These are phyloP conservation scores for Nymphalis urticae DNA, from an alignment of 2,888 invertebrate species.

Conservation along the genomic window DNA sequence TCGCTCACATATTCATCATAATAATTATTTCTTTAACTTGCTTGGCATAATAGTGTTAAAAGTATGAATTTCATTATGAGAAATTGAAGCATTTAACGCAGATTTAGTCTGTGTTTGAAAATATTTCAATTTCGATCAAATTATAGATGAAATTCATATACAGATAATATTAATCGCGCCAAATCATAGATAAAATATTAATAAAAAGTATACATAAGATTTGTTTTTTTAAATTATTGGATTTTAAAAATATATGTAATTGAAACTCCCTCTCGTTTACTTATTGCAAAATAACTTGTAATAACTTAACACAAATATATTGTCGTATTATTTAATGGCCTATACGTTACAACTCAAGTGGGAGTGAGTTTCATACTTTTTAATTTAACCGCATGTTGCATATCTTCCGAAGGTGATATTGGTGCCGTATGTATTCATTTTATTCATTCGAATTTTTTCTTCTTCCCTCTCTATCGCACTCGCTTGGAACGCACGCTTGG, in stretches of 20 bases:
- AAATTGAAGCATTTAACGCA: background rate
- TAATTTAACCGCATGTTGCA: slow-evolving; percentile 36
- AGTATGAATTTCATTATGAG: slow-evolving; percentile 1
- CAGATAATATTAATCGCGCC: background rate
- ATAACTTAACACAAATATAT: no score
- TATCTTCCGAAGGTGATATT: slow-evolving; percentile 40
- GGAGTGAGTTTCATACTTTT: slow-evolving; percentile 23
- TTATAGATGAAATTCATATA: slow-evolving; percentile 19
- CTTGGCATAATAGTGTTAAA: background rate
- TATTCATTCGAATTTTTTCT: slow-evolving; percentile 76
- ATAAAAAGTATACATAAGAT: no score
- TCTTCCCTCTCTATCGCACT: slow-evolving; percentile 79
- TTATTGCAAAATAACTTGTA: no score
- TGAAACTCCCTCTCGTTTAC: slow-evolving; percentile 15
- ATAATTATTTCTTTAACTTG: slow-evolving; percentile 7
- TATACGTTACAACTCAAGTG: background rate
- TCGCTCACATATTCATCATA: background rate
- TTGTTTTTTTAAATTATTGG: background rate
- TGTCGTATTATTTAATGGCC: no score
- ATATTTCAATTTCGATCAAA: background rate
- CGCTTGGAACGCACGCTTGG: slow-evolving; percentile 82
- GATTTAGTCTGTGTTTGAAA: background rate
- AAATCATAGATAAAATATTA: background rate
- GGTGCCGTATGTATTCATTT: slow-evolving; percentile 49
- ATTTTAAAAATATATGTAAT: slow-evolving; percentile 14